Evolutionary conservation across 2,888 invertebrate species (phyloP), one percentile per base, ranked within the genome.

Genomic region (Andricus curvator): DNA sequence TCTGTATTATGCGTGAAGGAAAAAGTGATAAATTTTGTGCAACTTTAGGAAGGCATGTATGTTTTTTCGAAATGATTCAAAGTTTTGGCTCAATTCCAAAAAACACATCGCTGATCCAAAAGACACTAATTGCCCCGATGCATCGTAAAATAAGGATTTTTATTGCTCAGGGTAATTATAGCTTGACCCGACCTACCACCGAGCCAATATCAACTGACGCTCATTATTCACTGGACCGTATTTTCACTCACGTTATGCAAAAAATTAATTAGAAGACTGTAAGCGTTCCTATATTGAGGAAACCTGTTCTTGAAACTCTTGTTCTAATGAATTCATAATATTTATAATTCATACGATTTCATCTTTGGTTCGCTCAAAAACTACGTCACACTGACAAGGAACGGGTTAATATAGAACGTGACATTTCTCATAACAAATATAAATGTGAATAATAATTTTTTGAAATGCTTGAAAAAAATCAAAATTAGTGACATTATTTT

Each of bases 21-120:
- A 9, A 56, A 56, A n/a, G 9, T 8, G 13, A 13, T 6, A 15
- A 25, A 62, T 62, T 62, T 6, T 15, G 25, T 62, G 22, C 22
- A 22, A 22, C n/a, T 60, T 22, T 22, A 65, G 33, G 20, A 33
- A 29, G 33, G 5, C 33, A 20, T 33, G 33, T 37, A 37, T 37
- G 8, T 8, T 6, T 9, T 37, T 74, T 74, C 33, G n/a, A 56
- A 74, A 56, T 74, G 79, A 77, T 80, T 77, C 84, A 82, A 81
- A 82, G 66, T 84, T 77, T 87, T 90, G 90, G 89, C 90, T 77
- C 25, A 62, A 78, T 65, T 88, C 89, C 89, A 88, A 90, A 89
- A 89, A 89, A 89, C 88, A 89, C 84, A 87, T 87, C 86, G 89
- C 87, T 86, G 86, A 90, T 89, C 82, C 84, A 83, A 82, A 84